phyloP scores from a whole-genome alignment of 2,113 vertebrate species.

The Cranoglanis bouderius region DNA sequence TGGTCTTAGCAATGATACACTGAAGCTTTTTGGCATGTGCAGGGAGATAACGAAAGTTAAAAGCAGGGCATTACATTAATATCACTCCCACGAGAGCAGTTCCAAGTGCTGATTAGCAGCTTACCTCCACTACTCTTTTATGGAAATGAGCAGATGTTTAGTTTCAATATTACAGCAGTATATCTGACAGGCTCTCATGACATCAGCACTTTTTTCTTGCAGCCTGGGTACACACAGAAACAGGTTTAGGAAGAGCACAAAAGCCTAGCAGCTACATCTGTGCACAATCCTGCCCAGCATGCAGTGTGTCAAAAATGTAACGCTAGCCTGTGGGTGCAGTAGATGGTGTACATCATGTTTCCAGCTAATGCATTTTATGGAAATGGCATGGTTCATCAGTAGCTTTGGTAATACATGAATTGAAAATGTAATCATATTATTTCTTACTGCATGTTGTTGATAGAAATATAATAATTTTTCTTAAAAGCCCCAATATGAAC shows the following conservation, averaged over 20 bases:
- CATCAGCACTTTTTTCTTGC: slow-evolving; percentile 43
- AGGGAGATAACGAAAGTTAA: slow-evolving; percentile 43
- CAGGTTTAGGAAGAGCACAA: slow-evolving; percentile 17
- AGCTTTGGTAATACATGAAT: not conserved
- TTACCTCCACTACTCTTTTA: slow-evolving; percentile 30
- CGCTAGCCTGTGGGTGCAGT: not conserved
- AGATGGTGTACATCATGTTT: not conserved
- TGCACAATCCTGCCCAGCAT: not conserved
- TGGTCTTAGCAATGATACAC: slow-evolving; percentile 31
- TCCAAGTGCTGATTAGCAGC: slow-evolving; percentile 47
- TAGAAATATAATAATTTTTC: not conserved
- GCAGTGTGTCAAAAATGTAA: not conserved
- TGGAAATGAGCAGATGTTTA: slow-evolving; percentile 54
- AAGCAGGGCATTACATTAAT: slow-evolving; percentile 49
- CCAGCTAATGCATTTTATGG: not conserved
- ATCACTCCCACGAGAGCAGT: slow-evolving; percentile 35
- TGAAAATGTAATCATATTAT: slow-evolving; percentile 10
- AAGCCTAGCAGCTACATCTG: slow-evolving; percentile 8
- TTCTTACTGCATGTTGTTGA: not conserved
- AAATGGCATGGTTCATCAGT: slow-evolving; percentile 1
- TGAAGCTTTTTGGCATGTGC: slow-evolving; percentile 37
- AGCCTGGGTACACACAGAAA: slow-evolving; percentile 36
- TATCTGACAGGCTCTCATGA: slow-evolving; percentile 41
- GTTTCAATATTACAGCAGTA: slow-evolving; percentile 40
- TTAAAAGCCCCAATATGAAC: not conserved